Conservation (phyloP, 2,888 invertebrate species). For the Nesidiocoris tenuis region DNA sequence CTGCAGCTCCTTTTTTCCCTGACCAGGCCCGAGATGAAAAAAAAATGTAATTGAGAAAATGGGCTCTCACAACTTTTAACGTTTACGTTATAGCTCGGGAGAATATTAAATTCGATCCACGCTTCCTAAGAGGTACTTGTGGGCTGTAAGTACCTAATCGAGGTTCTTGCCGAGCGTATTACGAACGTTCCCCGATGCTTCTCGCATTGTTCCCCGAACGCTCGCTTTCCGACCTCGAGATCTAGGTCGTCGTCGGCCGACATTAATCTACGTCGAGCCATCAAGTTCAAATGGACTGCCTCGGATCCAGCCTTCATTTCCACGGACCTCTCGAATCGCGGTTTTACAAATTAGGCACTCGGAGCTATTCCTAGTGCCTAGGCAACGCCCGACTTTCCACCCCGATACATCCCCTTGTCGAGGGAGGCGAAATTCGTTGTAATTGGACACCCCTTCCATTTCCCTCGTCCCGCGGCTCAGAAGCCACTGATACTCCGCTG, state of each 20-base stretch:
- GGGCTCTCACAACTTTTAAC: no score
- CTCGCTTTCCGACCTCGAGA: background rate
- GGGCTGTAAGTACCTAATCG: no score
- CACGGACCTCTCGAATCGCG: background rate
- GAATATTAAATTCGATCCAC: no score
- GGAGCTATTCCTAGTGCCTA: background rate
- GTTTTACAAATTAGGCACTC: background rate
- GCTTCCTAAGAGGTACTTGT: no score
- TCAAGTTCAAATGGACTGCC: background rate
- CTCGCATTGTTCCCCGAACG: background rate
- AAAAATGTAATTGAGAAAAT: no score
- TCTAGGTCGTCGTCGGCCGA: background rate
- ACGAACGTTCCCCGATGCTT: no score
- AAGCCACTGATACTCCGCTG: background rate
- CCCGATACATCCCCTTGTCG: background rate
- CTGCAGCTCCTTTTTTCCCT: no score
- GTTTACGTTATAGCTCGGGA: no score
- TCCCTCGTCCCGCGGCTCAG: background rate
- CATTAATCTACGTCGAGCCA: background rate
- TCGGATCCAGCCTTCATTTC: constrained; percentile 4
- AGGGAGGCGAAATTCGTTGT: background rate
- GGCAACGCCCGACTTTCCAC: background rate
- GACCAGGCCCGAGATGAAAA: no score
- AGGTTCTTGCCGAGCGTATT: no score
- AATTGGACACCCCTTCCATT: background rate